A percentile compares a stretch with the other conserved stretches of the same genome.
phyloP scores from a whole-genome alignment of 2,888 invertebrate species.

The Hyles lineata region DNA sequence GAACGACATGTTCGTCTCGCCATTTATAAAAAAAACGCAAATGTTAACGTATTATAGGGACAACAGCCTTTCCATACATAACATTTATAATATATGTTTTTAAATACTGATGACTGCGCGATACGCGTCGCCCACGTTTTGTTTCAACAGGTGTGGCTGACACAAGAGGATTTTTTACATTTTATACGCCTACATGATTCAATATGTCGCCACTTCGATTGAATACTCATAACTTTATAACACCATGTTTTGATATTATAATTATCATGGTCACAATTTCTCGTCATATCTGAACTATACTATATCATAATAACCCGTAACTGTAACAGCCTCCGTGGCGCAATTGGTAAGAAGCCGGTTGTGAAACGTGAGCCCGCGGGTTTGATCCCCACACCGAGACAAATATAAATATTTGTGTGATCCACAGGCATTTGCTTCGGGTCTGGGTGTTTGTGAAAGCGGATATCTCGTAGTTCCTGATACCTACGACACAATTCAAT shows the following conservation, averaged over 20 bases:
- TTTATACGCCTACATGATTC: not conserved
- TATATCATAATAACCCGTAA: not conserved
- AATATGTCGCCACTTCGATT: not conserved
- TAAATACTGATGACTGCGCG: not conserved
- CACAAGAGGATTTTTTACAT: not conserved
- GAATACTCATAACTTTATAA: not conserved
- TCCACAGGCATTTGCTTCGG: too few species aligned
- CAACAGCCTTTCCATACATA: not conserved
- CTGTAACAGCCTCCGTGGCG: too few species aligned
- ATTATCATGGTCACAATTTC: too few species aligned
- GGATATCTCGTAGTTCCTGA: too few species aligned
- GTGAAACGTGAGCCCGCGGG: too few species aligned
- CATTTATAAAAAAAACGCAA: not conserved
- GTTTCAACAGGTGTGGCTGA: conserved; percentile 8
- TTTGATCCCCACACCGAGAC: too few species aligned
- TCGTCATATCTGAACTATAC: too few species aligned
- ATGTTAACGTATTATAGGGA: not conserved
- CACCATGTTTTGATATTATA: not conserved
- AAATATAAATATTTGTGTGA: too few species aligned
- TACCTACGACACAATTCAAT: too few species aligned
- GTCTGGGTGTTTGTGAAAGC: too few species aligned
- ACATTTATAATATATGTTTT: not conserved
- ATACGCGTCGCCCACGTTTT: conserved; percentile 24
- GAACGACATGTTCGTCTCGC: too few species aligned
- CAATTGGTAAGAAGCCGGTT: too few species aligned